Base-by-base conservation (phyloP, 1,140 invertebrate genomes). In the Brachystomella parvula region DNA sequence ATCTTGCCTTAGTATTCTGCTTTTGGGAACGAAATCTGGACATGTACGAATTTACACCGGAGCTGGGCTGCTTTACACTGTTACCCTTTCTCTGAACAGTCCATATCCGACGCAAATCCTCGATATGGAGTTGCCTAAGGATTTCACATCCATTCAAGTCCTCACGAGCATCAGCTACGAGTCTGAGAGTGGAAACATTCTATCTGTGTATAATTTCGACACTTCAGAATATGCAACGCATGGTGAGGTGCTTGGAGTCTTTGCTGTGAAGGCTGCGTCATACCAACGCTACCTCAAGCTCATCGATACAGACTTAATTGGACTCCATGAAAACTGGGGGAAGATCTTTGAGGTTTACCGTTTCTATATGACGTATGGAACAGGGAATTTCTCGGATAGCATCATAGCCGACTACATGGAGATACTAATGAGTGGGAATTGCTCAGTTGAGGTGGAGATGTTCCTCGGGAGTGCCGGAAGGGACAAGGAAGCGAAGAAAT, bases 401-500 rank as follows among this genome's bases (percentile, higher is more conserved):
- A 39, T 49, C 1, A 6, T 47, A 19, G 57, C 53, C 6, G 64
- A 65, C 35, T 65, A 65, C 57, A 29, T 60, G 21, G 64, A 65
- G 26, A 21, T 65, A 12, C n/a, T 60, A 1, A 29, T 65, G 2
- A 65, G 53, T 24, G 64, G 64, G 49, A 28, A 12, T 44, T 65
- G 15, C 31, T 19, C 19, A 56, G 49, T 6, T 21, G 64, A 65
- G 47, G 39, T 65, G 56, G 64, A 65, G 30, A 15, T 65, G 24
- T 65, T 65, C 56, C 57, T 65, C 1, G 64, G 64, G 2, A 56
- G 56, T 33, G 32, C 24, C 12, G 64, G 64, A 3, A 26, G 64
- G 39, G 64, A 65, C 56, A 65, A 65, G 64, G 64, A 65, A 56
- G 64, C 64, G 21, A 65, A 65, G 39, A 65, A 65, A 24, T 58